Evolutionary conservation across 2,888 invertebrate genomes (phyloP).

Genomic region (Cephus runcator): DNA sequence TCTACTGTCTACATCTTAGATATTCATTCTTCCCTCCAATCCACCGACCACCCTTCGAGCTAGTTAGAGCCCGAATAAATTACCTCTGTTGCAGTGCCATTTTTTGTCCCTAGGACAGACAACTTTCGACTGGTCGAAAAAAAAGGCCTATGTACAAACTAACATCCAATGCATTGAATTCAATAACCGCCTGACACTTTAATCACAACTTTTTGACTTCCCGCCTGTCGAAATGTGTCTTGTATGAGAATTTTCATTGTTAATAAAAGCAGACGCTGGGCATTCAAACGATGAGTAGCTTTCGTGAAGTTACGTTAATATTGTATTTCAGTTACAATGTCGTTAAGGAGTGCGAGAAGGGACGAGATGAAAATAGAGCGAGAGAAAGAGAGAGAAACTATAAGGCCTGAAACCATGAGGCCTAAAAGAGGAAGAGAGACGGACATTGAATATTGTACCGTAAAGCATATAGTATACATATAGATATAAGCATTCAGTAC

Average conservation of each 20-base stretch:
- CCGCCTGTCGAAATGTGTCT: neutral
- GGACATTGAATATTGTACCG: constrained; percentile 24
- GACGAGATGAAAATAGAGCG: constrained; percentile 7
- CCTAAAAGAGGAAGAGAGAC: constrained; percentile 10
- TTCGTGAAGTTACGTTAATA: neutral
- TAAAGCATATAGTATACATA: neutral
- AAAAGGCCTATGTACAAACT: neutral
- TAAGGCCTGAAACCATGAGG: constrained; percentile 21
- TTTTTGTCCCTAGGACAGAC: neutral
- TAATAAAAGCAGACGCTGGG: neutral
- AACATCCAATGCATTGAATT: neutral
- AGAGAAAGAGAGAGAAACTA: constrained; percentile 26
- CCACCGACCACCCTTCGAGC: constrained; percentile 7
- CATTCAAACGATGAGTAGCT: neutral
- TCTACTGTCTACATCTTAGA: constrained; percentile 4
- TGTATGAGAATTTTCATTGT: neutral
- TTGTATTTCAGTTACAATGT: neutral
- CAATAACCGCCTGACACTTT: neutral
- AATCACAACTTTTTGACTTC: neutral
- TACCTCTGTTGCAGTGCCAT: constrained; percentile 8
- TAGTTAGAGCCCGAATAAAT: constrained; percentile 19
- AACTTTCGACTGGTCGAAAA: neutral
- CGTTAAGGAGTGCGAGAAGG: constrained; percentile 1
- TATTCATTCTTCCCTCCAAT: constrained; percentile 9
- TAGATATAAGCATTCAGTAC: neutral